Percentiles rank a stretch among this genome's conserved stretches.
Evolutionary conservation across 2,113 vertebrate species (phyloP).

Genomic region (Prietella phreatophila): DNA sequence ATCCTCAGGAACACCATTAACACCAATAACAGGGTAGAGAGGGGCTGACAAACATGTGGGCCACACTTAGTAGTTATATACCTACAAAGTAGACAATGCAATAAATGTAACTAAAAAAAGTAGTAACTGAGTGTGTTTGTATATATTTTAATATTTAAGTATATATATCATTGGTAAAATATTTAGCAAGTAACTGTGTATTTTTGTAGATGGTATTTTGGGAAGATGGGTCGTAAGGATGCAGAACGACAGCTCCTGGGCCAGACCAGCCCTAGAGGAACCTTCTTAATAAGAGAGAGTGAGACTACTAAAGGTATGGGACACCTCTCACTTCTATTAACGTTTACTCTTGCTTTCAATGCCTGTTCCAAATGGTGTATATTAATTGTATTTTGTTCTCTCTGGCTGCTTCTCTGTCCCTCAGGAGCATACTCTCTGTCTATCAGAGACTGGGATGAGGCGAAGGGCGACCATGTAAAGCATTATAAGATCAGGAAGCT

Average conservation of each 20-base stretch:
- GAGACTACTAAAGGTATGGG: slow-evolving; percentile 88
- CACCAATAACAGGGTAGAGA: background rate
- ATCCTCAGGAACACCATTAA: background rate
- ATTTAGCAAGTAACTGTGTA: background rate
- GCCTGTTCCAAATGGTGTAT: background rate
- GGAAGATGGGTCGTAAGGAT: slow-evolving; percentile 92
- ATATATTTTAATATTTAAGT: background rate
- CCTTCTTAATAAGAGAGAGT: slow-evolving; percentile 91
- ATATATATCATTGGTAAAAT: background rate
- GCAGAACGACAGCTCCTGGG: slow-evolving; percentile 86
- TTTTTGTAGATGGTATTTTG: slow-evolving; percentile 89
- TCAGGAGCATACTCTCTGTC: slow-evolving; percentile 94
- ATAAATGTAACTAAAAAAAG: background rate
- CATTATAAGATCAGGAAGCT: slow-evolving; percentile 98
- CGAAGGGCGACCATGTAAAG: slow-evolving; percentile 90
- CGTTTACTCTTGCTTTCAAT: background rate
- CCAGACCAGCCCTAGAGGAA: slow-evolving; percentile 79
- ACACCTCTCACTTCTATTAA: background rate
- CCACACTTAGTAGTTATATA: background rate
- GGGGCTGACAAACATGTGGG: background rate
- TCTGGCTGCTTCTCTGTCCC: background rate
- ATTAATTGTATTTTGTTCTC: background rate
- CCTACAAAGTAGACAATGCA: background rate
- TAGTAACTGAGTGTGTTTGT: background rate
- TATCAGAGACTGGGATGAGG: slow-evolving; percentile 91